Conservation (phyloP, 2,797 vertebrate genomes). For the Trachurus trachurus region DNA sequence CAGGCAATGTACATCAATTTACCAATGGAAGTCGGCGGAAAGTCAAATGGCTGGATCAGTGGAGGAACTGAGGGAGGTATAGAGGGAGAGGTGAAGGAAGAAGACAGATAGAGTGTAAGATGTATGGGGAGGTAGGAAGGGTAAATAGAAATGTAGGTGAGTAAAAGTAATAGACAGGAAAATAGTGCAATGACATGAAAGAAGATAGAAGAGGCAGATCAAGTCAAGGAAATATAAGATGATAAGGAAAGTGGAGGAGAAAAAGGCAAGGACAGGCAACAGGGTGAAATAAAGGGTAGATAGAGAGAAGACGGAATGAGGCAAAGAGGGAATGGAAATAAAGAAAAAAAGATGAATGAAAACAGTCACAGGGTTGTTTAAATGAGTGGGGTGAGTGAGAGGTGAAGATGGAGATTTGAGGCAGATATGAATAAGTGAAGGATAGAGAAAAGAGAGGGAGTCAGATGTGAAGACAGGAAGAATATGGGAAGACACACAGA, state of each 20-base stretch:
- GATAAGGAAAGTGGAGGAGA: constrained; percentile 27
- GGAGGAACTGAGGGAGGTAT: constrained; percentile 89
- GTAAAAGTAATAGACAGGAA: constrained; percentile 14
- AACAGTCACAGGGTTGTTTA: constrained; percentile 62
- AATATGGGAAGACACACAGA: constrained; percentile 49
- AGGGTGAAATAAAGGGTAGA: constrained; percentile 66
- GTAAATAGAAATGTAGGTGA: constrained; percentile 27
- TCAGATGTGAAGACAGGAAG: constrained; percentile 49
- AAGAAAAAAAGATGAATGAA: constrained; percentile 53
- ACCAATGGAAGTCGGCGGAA: constrained; percentile 96
- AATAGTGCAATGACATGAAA: constrained; percentile 36
- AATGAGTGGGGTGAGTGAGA: constrained; percentile 65
- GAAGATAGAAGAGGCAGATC: constrained; percentile 28
- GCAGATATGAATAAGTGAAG: constrained; percentile 63
- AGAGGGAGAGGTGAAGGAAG: constrained; percentile 44
- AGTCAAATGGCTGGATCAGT: constrained; percentile 98
- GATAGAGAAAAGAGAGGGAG: constrained; percentile 42
- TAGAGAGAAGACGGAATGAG: constrained; percentile 34
- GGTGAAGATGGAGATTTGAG: constrained; percentile 65
- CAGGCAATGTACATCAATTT: constrained; percentile 99
- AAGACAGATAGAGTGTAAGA: background rate
- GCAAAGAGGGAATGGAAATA: constrained; percentile 52
- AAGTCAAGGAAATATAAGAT: constrained; percentile 40
- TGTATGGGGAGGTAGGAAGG: constrained; percentile 1
- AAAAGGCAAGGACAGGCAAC: constrained; percentile 55